Base-by-base conservation (phyloP, 2,888 invertebrate species). In the Mesopsocus fuscifrons region DNA sequence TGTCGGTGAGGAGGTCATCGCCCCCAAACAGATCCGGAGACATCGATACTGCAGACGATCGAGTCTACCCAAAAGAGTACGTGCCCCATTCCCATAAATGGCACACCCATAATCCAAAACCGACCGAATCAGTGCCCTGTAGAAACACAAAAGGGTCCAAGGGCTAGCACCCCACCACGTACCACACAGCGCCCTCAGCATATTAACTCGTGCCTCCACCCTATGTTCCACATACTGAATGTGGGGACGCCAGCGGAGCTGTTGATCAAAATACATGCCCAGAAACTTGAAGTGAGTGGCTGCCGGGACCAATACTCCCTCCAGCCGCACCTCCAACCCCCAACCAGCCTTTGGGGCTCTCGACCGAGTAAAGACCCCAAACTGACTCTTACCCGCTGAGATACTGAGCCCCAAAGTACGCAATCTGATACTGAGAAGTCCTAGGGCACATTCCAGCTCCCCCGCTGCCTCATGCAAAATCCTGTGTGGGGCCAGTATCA, bases 61-160 rank as follows among this genome's bases (percentile, higher is more conserved):
- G 1, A 45, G 22, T 5, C 11, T 33, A 11, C 6, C 11, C 26
- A 43, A 26, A n/a, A 18, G 20, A 9, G 15, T 34, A n/a, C 18
- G n/a, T 11, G 42, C 16, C 2, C 13, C 34, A 13, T 23, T 11
- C 8, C 13, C 45, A 34, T 21, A 45, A 13, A 45, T 13, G 2
- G 32, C 26, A n/a, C 34, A n/a, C 6, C 32, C 42, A 23, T 45
- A 45, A 23, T 44, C 45, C 16, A 43, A n/a, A 13, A 26, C 26
- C 2, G 34, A 22, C 42, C 42, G n/a, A 17, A 45, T 45, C 8
- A 45, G 35, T 4, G 33, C 42, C 9, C 13, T 13, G 26, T 45
- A 45, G 1, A 33, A 4, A 3, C 22, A 2, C 4, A 43, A 13
- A 5, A 32, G 1, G 2, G 32, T 34, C 34, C 15, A 30, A 3